Conservation (phyloP, 37 sponge, comb jelly and placozoan species). For the Corticium candelabrum region DNA sequence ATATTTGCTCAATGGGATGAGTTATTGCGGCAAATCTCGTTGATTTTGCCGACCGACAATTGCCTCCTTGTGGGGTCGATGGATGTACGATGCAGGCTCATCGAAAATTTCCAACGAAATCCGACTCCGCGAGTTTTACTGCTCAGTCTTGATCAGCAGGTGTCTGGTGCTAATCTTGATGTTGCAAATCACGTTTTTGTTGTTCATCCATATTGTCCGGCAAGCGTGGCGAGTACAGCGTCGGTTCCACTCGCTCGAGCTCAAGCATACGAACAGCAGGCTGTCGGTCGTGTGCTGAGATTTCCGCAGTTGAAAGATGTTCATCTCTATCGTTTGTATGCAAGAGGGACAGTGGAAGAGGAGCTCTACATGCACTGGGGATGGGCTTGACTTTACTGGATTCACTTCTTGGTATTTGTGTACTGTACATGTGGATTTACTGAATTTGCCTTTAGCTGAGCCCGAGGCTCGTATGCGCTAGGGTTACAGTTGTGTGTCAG, state of each 20-base stretch:
- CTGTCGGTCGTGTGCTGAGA: constrained; percentile 18
- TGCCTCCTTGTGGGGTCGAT: constrained; percentile 6
- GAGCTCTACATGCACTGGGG: constrained; percentile 28
- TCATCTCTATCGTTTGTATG: constrained; percentile 18
- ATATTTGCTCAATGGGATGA: too few relatives aligned
- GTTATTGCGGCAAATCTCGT: too few relatives aligned
- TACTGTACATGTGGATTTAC: too few relatives aligned
- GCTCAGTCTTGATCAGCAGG: neutral
- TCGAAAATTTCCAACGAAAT: neutral
- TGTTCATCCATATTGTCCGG: constrained; percentile 22
- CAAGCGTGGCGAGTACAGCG: constrained; percentile 1
- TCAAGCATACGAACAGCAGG: constrained; percentile 26
- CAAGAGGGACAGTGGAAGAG: constrained; percentile 19
- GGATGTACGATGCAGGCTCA: neutral
- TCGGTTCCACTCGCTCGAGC: constrained; percentile 24
- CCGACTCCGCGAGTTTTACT: neutral
- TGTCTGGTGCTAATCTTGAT: constrained; percentile 19
- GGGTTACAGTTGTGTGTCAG: too few relatives aligned
- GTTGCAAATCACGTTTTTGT: constrained; percentile 24
- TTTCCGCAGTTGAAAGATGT: constrained; percentile 22
- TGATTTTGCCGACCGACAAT: too few relatives aligned
- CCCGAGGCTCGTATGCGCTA: too few relatives aligned
- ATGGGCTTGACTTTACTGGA: too few relatives aligned
- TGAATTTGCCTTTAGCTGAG: too few relatives aligned
- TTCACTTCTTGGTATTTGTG: too few relatives aligned